These are phyloP conservation scores for Cylloceria caligata DNA, from an alignment of 2,888 invertebrate species.

Conservation along the genomic window DNA sequence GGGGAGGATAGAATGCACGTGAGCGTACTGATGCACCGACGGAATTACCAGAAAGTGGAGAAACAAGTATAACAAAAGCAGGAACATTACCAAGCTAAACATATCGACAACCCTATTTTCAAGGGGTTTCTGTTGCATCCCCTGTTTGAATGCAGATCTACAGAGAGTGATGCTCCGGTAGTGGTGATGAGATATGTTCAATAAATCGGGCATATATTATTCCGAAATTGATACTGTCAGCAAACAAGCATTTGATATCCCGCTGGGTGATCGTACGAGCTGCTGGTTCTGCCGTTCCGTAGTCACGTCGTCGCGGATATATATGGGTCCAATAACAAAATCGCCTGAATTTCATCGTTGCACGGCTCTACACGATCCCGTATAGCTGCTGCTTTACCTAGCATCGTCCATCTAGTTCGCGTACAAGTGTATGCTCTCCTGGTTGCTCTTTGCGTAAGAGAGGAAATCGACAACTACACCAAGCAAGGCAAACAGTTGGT, in stretches of 20 bases:
- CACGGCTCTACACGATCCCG: conserved; percentile 49
- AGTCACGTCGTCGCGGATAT: conserved; percentile 71
- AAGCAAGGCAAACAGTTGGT: conserved; percentile 46
- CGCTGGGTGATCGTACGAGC: conserved; percentile 48
- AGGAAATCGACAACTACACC: conserved; percentile 21
- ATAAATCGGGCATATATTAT: conserved; percentile 77
- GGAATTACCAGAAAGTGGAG: conserved; percentile 9
- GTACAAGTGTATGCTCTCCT: neutral
- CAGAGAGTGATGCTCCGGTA: conserved; percentile 57
- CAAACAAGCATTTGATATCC: conserved; percentile 77
- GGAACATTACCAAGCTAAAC: conserved; percentile 12
- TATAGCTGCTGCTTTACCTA: conserved; percentile 11
- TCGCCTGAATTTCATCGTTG: conserved; percentile 70
- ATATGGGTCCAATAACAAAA: conserved; percentile 73
- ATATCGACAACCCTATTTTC: conserved; percentile 4
- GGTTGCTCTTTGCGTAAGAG: neutral
- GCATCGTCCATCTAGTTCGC: conserved; percentile 52
- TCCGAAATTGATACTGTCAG: conserved; percentile 81
- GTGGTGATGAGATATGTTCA: conserved; percentile 72
- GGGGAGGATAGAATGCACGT: neutral
- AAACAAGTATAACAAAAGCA: conserved; percentile 1
- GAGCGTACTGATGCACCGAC: conserved; percentile 8
- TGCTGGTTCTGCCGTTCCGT: conserved; percentile 56
- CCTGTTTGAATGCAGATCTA: conserved; percentile 4
- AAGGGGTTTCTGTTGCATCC: neutral